These are phyloP conservation scores for Anastrepha ludens DNA, from an alignment of 1,140 invertebrate species.

Conservation along the genomic window DNA sequence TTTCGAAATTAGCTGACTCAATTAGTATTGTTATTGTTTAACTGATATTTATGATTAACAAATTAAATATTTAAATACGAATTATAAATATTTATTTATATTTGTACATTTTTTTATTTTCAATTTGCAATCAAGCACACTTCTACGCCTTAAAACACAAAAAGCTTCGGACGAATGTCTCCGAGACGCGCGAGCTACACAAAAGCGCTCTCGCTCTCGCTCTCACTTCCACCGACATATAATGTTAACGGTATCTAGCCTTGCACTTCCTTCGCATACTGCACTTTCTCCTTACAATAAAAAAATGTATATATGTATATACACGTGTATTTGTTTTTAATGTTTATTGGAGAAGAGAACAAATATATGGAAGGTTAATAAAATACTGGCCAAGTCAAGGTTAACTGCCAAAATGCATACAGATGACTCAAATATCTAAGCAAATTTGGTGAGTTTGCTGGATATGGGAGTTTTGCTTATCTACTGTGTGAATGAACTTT, in stretches of 20 bases:
- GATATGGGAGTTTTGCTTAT: not conserved
- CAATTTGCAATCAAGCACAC: not conserved
- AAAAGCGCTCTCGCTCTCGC: not conserved
- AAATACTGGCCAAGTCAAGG: conserved; percentile 20
- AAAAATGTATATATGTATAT: not conserved
- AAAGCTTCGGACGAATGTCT: not conserved
- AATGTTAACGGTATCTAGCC: not conserved
- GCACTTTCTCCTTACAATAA: not conserved
- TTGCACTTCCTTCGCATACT: not conserved
- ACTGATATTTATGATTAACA: not conserved
- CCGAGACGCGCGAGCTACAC: not conserved
- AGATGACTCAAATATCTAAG: not conserved
- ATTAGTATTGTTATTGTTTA: conserved; percentile 31
- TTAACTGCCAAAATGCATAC: not conserved
- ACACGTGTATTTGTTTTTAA: not conserved
- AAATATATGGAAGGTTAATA: not conserved
- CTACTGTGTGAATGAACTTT: not conserved
- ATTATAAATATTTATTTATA: conserved; percentile 32
- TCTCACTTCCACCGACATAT: not conserved
- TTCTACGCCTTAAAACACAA: conserved; percentile 1
- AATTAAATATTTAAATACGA: not conserved
- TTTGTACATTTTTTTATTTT: not conserved
- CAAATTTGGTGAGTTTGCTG: not conserved
- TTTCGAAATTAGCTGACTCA: not conserved
- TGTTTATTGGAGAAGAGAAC: not conserved